Base-by-base conservation (phyloP, 2,797 vertebrate genomes). In the Lepilemur septentrionalis region DNA sequence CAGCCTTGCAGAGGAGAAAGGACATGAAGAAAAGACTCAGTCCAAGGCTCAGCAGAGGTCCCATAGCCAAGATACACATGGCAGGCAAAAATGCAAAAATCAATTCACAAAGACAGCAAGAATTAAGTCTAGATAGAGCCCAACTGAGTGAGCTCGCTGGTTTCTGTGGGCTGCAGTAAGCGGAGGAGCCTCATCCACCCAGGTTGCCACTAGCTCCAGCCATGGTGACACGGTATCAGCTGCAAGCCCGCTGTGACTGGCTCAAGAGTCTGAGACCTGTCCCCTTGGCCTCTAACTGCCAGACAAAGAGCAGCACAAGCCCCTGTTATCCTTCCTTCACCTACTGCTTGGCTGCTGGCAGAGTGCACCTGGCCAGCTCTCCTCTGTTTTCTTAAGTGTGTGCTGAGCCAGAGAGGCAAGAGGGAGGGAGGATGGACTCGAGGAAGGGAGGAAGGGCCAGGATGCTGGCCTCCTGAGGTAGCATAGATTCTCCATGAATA, bases 41-140 rank as follows among this genome's bases (percentile, higher is more conserved):
- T 93, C 57, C 43, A 61, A 86, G 59, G 92, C 52, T 94, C 83
- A 97, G 61, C 91, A 97, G 50, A 96, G 81, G 82, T 72, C 75
- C 48, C 91, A 87, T 5, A 80, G 94, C 91, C 81, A 93, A 96
- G 88, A 97, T 43, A 95, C 9, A 11, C 73, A 95, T 2, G 15
- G 89, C 89, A 93, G 50, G 61, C 83, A 94, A 96, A 97, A 97
- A 94, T 59, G 57, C 87, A 96, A 94, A 96, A 94, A 93, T 83
- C 50, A 81, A 78, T 91, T 96, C 81, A 82, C 70, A 83, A 95
- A 91, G 69, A 88, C n/a, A 43, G 69, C 73, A 86, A 95, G 32
- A 91, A 89, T 95, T 78, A 96, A 94, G 61, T 78, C 46, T 67
- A 93, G 48, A 69, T 48, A 88, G 79, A 93, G 48, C 17, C 57